Evolutionary conservation across 1,140 invertebrate species (phyloP).

Genomic region (Bicyclus anynana): DNA sequence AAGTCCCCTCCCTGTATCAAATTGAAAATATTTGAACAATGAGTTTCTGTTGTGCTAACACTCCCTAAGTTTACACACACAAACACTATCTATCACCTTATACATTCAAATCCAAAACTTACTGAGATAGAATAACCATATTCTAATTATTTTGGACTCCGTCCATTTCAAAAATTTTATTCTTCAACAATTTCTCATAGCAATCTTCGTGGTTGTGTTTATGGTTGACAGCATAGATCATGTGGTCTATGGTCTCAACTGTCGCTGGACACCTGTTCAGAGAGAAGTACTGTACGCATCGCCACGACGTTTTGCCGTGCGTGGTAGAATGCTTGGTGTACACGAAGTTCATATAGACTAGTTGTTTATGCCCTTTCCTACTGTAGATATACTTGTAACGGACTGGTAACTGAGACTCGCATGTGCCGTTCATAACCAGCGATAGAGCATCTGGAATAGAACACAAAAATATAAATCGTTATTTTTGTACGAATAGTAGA

Average conservation of each 20-base stretch:
- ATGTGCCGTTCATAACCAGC: constrained; percentile 56
- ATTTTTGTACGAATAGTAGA: background rate
- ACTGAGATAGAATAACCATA: no score
- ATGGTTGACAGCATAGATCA: constrained; percentile 73
- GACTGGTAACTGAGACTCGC: constrained; percentile 54
- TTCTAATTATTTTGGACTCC: constrained; percentile 7
- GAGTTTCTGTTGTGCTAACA: no score
- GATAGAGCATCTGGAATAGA: constrained; percentile 66
- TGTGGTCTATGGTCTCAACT: constrained; percentile 69
- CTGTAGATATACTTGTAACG: constrained; percentile 75
- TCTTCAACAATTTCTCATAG: constrained; percentile 67
- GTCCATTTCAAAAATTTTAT: constrained; percentile 75
- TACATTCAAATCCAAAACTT: no score
- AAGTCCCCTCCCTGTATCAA: no score
- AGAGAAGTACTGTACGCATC: constrained; percentile 75
- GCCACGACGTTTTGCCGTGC: constrained; percentile 74
- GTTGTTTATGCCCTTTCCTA: constrained; percentile 74
- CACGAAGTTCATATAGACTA: constrained; percentile 75
- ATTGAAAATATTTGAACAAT: no score
- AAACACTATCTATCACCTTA: no score
- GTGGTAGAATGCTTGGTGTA: constrained; percentile 76
- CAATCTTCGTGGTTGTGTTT: constrained; percentile 74
- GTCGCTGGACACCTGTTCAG: constrained; percentile 73
- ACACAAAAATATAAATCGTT: constrained; percentile 21
- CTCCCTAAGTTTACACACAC: no score